Base-by-base conservation (phyloP, 2,113 vertebrate genomes). In the Tauraco erythrolophus region DNA sequence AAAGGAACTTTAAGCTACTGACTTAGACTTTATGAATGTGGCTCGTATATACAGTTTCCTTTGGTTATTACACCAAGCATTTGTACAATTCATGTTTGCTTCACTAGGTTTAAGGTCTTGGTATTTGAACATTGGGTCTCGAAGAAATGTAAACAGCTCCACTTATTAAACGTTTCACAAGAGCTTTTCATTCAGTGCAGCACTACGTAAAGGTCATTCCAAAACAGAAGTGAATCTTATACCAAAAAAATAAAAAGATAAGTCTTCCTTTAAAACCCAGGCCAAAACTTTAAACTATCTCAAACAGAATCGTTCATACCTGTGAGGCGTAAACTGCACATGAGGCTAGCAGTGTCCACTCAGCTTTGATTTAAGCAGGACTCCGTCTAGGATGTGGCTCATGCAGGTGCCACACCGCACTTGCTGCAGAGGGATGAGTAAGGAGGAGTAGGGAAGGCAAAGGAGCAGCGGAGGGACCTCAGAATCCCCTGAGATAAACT, bases 401-500 rank as follows among this genome's bases (percentile, higher is more conserved):
- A 53, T 1, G 27, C 41, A 70, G 35, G 35, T 43, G 61, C 25
- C 74, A 43, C 65, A 65, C 35, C 15, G 51, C 60, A 8, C 18
- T 6, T 1, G 2, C 33, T 53, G 48, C n/a, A 86, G 60, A 58
- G 41, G 56, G 71, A 84, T 28, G 64, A 0, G 1, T 4, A 33
- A 48, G 19, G 31, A 91, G 31, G 19, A 28, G 53, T 1, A 57
- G 10, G 46, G 64, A 84, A 18, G 15, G 41, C 7, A 33, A 76
- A 53, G 41, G 17, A 88, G 50, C 31, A 48, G 71, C 1, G 65
- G 31, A 2, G 0, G 11, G 13, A 77, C 31, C 71, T 78, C 54
- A 24, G 46, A 84, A 87, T 10, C 0, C 0, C 76, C 91, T 0
- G 0, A 46, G 56, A 41, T 80, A 57, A 88, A 86, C 50, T 77